Conservation (phyloP, 2,888 invertebrate species). For the Sphinx pinastri region DNA sequence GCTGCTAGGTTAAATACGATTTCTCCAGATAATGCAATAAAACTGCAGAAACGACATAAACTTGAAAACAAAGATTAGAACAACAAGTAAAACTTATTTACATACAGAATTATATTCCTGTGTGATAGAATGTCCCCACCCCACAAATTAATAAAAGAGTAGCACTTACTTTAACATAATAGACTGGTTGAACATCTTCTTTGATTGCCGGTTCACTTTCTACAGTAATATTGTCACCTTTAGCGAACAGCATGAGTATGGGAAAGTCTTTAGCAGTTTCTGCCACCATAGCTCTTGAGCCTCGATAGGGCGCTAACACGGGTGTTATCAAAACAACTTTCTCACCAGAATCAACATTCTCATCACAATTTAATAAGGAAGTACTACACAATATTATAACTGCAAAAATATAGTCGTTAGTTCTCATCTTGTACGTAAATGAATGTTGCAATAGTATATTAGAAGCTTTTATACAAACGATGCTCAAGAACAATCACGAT, state of each 20-base stretch:
- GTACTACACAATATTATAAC: slow-evolving; percentile 24
- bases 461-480: slow-evolving; percentile 63
- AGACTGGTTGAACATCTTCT: slow-evolving; percentile 54
- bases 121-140: too few relatives aligned
- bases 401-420: slow-evolving; percentile 6
- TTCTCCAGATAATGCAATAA: background rate
- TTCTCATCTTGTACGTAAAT: slow-evolving; percentile 55
- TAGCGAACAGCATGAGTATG: slow-evolving; percentile 58
- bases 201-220: slow-evolving; percentile 32
- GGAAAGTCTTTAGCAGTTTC: slow-evolving; percentile 75
- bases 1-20: background rate
- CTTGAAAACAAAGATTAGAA: background rate
- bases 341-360: slow-evolving; percentile 35
- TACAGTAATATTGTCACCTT: slow-evolving; percentile 39
- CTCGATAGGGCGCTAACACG: slow-evolving; percentile 59
- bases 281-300: slow-evolving; percentile 47
- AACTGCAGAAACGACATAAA: background rate
- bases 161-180: slow-evolving; percentile 64
- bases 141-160: too few relatives aligned
- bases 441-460: slow-evolving; percentile 54
- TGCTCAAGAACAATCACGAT: slow-evolving; percentile 67
- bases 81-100: too few relatives aligned
- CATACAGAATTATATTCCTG: too few relatives aligned
- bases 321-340: slow-evolving; percentile 57
- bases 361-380: slow-evolving; percentile 30